These are phyloP conservation scores for Tetropium fuscum DNA, from an alignment of 2,888 invertebrate species.

Conservation along the genomic window DNA sequence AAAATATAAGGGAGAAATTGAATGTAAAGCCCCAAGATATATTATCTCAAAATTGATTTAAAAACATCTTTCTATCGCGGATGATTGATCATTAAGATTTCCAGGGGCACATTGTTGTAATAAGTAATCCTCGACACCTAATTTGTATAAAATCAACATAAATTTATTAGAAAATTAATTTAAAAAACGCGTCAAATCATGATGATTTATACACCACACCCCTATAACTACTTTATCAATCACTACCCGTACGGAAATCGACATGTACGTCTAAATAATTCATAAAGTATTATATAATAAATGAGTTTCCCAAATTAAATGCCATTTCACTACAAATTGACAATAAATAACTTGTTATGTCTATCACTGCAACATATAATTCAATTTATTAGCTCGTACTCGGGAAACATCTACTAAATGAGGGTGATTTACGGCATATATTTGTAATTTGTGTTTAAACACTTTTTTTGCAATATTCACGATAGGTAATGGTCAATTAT, in stretches of 20 bases:
- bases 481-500: too few relatives aligned
- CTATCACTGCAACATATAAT: constrained; percentile 27
- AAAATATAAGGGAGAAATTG: too few relatives aligned
- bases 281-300: constrained; percentile 21
- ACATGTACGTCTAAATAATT: constrained; percentile 22
- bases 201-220: constrained; percentile 20
- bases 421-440: background rate
- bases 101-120: constrained; percentile 1
- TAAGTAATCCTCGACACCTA: constrained; percentile 8
- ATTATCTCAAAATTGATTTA: background rate
- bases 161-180: constrained; percentile 25
- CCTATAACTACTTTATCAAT: constrained; percentile 24
- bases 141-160: constrained; percentile 17
- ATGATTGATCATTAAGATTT: constrained; percentile 1
- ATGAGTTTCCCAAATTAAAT: constrained; percentile 25
- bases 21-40: too few relatives aligned
- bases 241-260: constrained; percentile 18
- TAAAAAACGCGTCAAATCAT: constrained; percentile 11
- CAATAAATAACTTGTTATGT: constrained; percentile 21
- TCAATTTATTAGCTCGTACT: constrained; percentile 23
- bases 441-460: too few relatives aligned
- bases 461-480: too few relatives aligned
- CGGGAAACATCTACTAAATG: background rate
- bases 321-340: constrained; percentile 13
- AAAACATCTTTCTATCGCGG: background rate